phyloP scores from a whole-genome alignment of 1,140 invertebrate species.

The Hyles euphorbiae region DNA sequence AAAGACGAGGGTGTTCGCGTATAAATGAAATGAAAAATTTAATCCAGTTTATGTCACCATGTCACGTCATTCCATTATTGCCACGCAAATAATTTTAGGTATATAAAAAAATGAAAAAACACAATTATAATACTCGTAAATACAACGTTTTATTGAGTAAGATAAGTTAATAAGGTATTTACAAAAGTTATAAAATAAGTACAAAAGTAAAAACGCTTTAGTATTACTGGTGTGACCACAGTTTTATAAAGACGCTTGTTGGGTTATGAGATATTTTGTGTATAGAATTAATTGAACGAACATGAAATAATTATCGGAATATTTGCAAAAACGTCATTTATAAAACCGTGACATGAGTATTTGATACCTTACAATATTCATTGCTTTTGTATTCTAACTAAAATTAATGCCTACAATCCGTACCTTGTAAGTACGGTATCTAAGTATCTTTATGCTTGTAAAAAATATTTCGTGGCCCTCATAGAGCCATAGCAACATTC shows the following conservation, averaged over 20 bases:
- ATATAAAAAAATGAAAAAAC: background rate
- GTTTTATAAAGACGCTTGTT: background rate
- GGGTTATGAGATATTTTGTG: background rate
- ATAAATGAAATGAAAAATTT: too few species aligned
- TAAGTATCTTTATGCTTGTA: background rate
- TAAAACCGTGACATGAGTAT: constrained; percentile 16
- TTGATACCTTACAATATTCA: constrained; percentile 14
- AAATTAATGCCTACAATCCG: constrained; percentile 23
- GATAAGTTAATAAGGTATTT: constrained; percentile 44
- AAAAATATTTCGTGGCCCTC: too few species aligned
- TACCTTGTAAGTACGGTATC: constrained; percentile 11
- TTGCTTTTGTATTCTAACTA: constrained; percentile 10
- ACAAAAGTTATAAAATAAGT: constrained; percentile 41
- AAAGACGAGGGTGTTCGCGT: too few species aligned
- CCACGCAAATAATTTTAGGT: too few species aligned
- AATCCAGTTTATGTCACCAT: too few species aligned
- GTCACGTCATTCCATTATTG: too few species aligned
- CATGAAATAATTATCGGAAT: too few species aligned
- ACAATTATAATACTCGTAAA: constrained; percentile 5
- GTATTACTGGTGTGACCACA: constrained; percentile 6
- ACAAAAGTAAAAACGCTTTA: constrained; percentile 18
- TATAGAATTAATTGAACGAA: too few species aligned
- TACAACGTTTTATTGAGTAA: constrained; percentile 5
- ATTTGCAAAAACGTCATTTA: background rate
- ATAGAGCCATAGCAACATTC: too few species aligned